Conservation (phyloP, 2,888 invertebrate genomes). For the Hipparchia semele region DNA sequence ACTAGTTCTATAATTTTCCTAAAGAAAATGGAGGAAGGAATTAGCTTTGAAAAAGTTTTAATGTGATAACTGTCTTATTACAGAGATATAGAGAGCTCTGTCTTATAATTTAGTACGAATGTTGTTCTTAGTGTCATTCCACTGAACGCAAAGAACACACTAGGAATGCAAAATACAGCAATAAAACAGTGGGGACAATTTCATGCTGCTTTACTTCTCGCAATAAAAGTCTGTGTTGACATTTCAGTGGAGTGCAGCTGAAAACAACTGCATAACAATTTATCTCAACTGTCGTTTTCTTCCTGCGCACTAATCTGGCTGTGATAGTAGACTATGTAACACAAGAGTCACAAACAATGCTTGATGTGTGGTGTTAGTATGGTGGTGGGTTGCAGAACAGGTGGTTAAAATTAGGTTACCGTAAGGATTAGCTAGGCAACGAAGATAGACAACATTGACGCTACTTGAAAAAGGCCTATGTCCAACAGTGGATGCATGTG, state of each 20-base stretch:
- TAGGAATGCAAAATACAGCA: constrained; percentile 61
- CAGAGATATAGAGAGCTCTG: not conserved
- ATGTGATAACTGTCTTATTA: not conserved
- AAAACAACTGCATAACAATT: constrained; percentile 28
- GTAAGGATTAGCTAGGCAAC: too few relatives aligned
- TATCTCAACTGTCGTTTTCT: constrained; percentile 26
- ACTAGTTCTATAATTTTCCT: not conserved
- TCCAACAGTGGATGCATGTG: too few relatives aligned
- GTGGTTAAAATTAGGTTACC: too few relatives aligned
- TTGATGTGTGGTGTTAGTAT: too few relatives aligned
- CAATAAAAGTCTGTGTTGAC: constrained; percentile 67
- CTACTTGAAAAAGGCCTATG: too few relatives aligned
- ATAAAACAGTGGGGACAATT: constrained; percentile 58
- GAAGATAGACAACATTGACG: too few relatives aligned
- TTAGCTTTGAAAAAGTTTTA: not conserved
- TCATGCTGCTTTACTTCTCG: constrained; percentile 62
- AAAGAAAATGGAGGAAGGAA: not conserved
- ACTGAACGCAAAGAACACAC: constrained; percentile 44
- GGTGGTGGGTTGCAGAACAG: too few relatives aligned
- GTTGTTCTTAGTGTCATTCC: constrained; percentile 8
- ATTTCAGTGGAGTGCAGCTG: constrained; percentile 55
- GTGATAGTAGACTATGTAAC: not conserved
- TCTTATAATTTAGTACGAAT: constrained; percentile 8
- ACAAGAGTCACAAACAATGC: not conserved
- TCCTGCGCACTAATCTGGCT: constrained; percentile 14